These are phyloP conservation scores for Falco berigora DNA, from an alignment of 2,797 vertebrate genomes.

Conservation along the genomic window DNA sequence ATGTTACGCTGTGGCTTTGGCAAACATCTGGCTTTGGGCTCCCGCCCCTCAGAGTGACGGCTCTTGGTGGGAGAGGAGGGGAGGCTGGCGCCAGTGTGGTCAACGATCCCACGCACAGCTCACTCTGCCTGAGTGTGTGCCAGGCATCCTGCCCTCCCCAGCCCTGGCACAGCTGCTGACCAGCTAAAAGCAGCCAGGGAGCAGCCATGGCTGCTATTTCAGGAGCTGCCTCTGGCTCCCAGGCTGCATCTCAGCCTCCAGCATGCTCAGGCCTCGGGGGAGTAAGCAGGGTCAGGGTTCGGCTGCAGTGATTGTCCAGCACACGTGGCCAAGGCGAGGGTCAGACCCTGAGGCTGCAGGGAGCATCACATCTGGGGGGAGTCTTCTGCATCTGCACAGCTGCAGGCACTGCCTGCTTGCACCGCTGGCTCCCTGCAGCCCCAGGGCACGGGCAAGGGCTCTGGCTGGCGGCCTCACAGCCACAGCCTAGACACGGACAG, in stretches of 20 bases:
- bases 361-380: fast-evolving
- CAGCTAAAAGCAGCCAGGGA: background rate
- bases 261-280: background rate
- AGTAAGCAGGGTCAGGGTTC: background rate
- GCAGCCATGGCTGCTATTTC: constrained; percentile 34
- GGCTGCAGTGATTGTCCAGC: background rate
- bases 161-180: constrained; percentile 47
- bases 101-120: constrained; percentile 56
- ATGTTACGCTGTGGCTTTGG: constrained; percentile 65
- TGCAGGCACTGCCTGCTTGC: background rate
- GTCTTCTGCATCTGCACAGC: background rate
- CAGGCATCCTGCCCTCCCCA: constrained; percentile 26
- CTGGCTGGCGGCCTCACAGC: background rate
- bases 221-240: background rate
- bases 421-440: background rate
- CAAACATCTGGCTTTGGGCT: constrained; percentile 63
- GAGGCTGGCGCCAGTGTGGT: constrained; percentile 69
- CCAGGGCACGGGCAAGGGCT: background rate
- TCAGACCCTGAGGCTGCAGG: background rate
- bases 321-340: background rate
- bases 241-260: background rate
- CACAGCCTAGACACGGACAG: background rate
- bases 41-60: constrained; percentile 58
- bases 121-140: background rate
- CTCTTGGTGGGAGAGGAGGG: constrained; percentile 52